A percentile compares a stretch with the other conserved stretches of the same genome.
These are phyloP conservation scores for Fistularia tabacaria DNA, from an alignment of 2,797 vertebrate species.

Conservation along the genomic window DNA sequence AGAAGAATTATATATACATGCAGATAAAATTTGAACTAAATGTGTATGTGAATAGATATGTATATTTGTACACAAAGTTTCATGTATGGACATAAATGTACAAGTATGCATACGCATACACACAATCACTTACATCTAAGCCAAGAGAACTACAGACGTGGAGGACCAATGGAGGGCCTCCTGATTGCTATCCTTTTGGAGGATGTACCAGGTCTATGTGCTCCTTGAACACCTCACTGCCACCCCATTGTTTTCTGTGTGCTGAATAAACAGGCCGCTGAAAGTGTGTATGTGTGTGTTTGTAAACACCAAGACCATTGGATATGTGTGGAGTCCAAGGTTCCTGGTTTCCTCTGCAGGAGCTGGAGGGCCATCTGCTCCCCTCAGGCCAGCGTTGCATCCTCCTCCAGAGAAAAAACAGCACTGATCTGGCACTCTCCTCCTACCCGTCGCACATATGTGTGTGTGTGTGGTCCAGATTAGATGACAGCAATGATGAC, in stretches of 20 bases:
- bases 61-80: too few relatives aligned
- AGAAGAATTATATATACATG: too few relatives aligned
- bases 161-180: too few relatives aligned
- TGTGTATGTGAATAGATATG: too few relatives aligned
- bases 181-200: too few relatives aligned
- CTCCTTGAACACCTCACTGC: too few relatives aligned
- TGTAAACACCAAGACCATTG: background rate
- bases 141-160: background rate
- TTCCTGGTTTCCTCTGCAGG: conserved; percentile 45
- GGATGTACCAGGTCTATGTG: too few relatives aligned
- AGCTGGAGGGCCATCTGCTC: conserved; percentile 74
- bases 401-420: conserved; percentile 53
- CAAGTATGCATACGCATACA: background rate
- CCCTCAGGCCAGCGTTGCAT: conserved; percentile 54
- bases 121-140: background rate
- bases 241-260: background rate
- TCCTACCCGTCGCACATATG: conserved; percentile 45
- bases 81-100: too few relatives aligned
- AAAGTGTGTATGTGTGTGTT: background rate
- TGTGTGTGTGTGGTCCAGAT: conserved; percentile 60
- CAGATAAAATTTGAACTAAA: too few relatives aligned
- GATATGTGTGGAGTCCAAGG: background rate
- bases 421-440: conserved; percentile 59
- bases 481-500: conserved; percentile 65
- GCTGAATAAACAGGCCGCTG: background rate